Conservation (phyloP, 1,140 invertebrate species). For the Nymphalis io region DNA sequence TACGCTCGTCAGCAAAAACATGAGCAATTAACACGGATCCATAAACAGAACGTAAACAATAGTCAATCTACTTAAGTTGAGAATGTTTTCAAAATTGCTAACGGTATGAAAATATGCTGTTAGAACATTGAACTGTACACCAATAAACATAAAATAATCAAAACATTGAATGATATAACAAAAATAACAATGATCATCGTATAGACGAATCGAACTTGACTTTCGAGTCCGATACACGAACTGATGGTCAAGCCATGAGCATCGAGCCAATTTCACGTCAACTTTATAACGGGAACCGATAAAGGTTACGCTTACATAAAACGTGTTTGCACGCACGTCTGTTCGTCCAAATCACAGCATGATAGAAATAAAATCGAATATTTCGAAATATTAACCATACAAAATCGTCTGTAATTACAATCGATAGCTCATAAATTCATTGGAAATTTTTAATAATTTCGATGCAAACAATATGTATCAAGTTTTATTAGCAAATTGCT, state of each 20-base stretch:
- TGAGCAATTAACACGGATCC: conserved; percentile 7
- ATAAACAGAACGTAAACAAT: conserved; percentile 14
- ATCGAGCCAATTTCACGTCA: conserved; percentile 42
- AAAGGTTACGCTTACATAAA: conserved; percentile 44
- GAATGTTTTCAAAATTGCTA: conserved; percentile 1
- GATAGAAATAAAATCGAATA: conserved; percentile 49
- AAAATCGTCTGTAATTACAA: conserved; percentile 2
- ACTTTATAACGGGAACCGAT: conserved; percentile 47
- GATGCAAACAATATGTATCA: not conserved
- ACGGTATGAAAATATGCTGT: conserved; percentile 5
- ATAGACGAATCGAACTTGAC: conserved; percentile 11
- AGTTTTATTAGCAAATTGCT: not conserved
- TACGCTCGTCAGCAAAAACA: conserved; percentile 10
- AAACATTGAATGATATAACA: not conserved
- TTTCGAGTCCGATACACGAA: conserved; percentile 13
- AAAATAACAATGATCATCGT: not conserved
- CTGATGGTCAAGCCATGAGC: conserved; percentile 37
- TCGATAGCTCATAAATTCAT: not conserved
- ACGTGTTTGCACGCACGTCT: conserved; percentile 54
- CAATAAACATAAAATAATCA: conserved; percentile 1
- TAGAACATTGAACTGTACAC: not conserved
- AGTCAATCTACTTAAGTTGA: conserved; percentile 2
- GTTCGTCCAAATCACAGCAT: conserved; percentile 53
- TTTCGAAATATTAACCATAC: conserved; percentile 37
- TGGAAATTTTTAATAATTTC: not conserved